Evolutionary conservation across 1,140 invertebrate species (phyloP).

Genomic region (Pentalonia nigronervosa): DNA sequence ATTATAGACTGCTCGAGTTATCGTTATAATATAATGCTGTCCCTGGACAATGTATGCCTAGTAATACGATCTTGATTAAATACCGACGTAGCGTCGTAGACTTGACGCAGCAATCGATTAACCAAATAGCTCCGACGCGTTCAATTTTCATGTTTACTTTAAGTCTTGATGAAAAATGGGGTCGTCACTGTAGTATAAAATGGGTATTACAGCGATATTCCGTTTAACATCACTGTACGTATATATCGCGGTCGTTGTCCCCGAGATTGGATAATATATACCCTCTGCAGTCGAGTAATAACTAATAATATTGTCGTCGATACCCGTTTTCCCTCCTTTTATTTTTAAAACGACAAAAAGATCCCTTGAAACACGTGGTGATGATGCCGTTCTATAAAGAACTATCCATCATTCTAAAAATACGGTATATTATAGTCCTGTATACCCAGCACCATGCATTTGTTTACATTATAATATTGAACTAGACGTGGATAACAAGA

Average conservation of each 20-base stretch:
- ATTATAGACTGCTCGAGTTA: neutral
- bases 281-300: neutral
- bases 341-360: conserved; percentile 41
- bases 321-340: neutral
- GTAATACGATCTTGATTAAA: conserved; percentile 12
- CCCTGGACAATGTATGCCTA: neutral
- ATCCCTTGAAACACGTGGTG: conserved; percentile 24
- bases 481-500: conserved; percentile 19
- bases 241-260: neutral
- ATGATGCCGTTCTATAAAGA: neutral
- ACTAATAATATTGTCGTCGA: neutral
- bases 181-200: neutral
- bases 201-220: neutral
- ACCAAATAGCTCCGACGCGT: neutral
- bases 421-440: conserved; percentile 19
- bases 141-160: neutral
- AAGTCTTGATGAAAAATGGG: neutral
- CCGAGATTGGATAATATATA: neutral
- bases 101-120: neutral
- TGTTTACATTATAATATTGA: conserved; percentile 10
- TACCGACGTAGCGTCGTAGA: neutral
- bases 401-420: conserved; percentile 53
- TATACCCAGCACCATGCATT: neutral
- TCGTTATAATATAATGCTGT: neutral
- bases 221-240: neutral